Percentiles rank a stretch among this genome's conserved stretches.
Conservation (phyloP, 2,797 vertebrate species). For the Hyperoplus immaculatus region DNA sequence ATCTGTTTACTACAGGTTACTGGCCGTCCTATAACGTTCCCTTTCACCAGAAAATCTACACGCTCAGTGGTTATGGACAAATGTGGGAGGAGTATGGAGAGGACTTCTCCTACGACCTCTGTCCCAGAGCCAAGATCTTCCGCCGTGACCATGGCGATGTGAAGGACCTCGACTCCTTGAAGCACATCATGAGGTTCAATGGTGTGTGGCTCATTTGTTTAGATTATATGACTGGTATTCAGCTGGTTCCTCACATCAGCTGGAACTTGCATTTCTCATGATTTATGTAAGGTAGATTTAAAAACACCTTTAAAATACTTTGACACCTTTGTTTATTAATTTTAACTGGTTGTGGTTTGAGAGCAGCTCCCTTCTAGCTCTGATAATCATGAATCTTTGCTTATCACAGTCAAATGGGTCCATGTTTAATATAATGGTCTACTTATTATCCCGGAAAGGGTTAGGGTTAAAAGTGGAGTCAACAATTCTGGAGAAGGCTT, state of each 20-base stretch:
- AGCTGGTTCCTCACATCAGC: neutral
- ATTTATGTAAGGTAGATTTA: neutral
- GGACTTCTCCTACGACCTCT: conserved; percentile 93
- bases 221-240: neutral
- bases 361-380: neutral
- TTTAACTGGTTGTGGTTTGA: neutral
- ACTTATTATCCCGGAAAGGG: too few species aligned
- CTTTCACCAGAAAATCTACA: conserved; percentile 91
- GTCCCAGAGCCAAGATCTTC: conserved; percentile 96
- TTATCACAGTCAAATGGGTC: neutral
- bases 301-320: neutral
- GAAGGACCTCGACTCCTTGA: conserved; percentile 88
- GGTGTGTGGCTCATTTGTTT: conserved; percentile 75
- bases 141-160: conserved; percentile 92
- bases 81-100: conserved; percentile 87
- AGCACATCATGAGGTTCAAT: conserved; percentile 95
- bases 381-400: neutral
- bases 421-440: neutral
- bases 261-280: neutral
- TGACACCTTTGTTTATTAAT: neutral
- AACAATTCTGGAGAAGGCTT: too few species aligned
- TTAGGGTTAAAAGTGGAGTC: neutral
- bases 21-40: conserved; percentile 97
- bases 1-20: conserved; percentile 84
- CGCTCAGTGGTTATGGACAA: conserved; percentile 88